These are phyloP conservation scores for Papilio dardanus DNA, from an alignment of 1,140 invertebrate species.

Conservation along the genomic window DNA sequence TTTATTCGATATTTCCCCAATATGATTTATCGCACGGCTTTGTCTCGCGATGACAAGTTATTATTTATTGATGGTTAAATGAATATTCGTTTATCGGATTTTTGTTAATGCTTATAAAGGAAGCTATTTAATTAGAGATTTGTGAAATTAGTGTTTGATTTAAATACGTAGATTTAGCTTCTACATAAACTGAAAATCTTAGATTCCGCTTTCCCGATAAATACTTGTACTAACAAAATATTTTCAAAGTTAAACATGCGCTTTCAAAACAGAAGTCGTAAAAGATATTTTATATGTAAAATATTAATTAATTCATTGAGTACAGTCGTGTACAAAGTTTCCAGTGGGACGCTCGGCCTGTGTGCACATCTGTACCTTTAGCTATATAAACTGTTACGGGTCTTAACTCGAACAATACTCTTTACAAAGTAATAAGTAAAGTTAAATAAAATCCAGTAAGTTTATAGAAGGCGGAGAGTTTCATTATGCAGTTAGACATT, in stretches of 20 bases:
- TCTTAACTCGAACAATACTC: slow-evolving; percentile 13
- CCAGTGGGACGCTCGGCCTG: neutral
- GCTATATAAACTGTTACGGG: slow-evolving; percentile 10
- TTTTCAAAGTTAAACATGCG: neutral
- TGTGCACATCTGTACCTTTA: slow-evolving; percentile 17
- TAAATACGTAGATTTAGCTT: too few species aligned
- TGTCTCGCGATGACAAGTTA: slow-evolving; percentile 3
- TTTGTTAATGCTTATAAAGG: neutral
- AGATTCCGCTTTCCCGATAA: neutral
- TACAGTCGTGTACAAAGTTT: slow-evolving; percentile 20
- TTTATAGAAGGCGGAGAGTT: slow-evolving; percentile 6
- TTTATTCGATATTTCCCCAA: slow-evolving; percentile 41
- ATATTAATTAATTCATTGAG: slow-evolving; percentile 2
- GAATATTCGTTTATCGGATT: neutral
- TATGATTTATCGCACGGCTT: slow-evolving; percentile 43
- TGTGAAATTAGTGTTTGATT: too few species aligned
- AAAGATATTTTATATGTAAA: slow-evolving; percentile 11
- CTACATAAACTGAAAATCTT: too few species aligned
- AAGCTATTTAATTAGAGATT: neutral
- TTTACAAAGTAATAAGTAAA: slow-evolving; percentile 18
- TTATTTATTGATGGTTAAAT: slow-evolving; percentile 28
- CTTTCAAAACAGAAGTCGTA: neutral
- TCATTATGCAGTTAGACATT: slow-evolving; percentile 10
- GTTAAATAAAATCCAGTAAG: slow-evolving; percentile 27
- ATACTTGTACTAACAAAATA: neutral